A percentile compares a stretch with the other conserved stretches of the same genome.
Conservation (phyloP, 30 jellyfish, hydroid and myxozoan species). For the Clytia hemisphaerica region DNA sequence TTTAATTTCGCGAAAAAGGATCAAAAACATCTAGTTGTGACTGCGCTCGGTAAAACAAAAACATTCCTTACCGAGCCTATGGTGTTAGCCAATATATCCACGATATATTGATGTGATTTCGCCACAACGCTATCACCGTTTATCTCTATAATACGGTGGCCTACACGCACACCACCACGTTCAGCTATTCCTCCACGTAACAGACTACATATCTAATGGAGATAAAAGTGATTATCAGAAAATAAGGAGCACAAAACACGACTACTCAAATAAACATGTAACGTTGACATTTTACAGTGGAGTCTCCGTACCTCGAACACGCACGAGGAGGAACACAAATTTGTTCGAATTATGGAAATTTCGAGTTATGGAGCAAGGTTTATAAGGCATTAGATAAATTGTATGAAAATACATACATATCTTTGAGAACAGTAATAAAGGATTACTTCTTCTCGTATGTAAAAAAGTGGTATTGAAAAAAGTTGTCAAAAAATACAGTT, state of each 20-base stretch:
- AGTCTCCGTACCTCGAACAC: background rate
- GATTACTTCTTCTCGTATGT: too few relatives aligned
- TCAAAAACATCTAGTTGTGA: too few relatives aligned
- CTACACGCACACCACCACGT: slow-evolving; percentile 99
- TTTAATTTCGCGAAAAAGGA: too few relatives aligned
- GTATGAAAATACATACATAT: too few relatives aligned
- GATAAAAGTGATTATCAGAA: background rate
- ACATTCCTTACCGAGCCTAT: slow-evolving; percentile 97
- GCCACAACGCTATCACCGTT: slow-evolving; percentile 99
- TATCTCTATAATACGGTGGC: slow-evolving; percentile 93
- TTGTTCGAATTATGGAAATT: background rate
- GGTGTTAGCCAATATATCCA: slow-evolving; percentile 85
- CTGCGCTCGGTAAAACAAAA: too few relatives aligned
- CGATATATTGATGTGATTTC: slow-evolving; percentile 92
- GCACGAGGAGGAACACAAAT: background rate
- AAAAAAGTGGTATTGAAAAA: too few relatives aligned
- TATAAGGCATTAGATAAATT: too few relatives aligned
- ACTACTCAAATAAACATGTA: background rate
- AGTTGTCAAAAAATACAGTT: too few relatives aligned
- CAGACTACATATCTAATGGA: slow-evolving; percentile 79
- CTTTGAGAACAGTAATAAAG: too few relatives aligned
- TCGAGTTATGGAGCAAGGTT: too few relatives aligned
- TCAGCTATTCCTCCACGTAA: slow-evolving; percentile 99
- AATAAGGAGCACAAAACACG: background rate
- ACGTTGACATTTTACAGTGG: too few relatives aligned